Evolutionary conservation across 2,113 vertebrate species (phyloP).

Genomic region (Chaetodon trifascialis): DNA sequence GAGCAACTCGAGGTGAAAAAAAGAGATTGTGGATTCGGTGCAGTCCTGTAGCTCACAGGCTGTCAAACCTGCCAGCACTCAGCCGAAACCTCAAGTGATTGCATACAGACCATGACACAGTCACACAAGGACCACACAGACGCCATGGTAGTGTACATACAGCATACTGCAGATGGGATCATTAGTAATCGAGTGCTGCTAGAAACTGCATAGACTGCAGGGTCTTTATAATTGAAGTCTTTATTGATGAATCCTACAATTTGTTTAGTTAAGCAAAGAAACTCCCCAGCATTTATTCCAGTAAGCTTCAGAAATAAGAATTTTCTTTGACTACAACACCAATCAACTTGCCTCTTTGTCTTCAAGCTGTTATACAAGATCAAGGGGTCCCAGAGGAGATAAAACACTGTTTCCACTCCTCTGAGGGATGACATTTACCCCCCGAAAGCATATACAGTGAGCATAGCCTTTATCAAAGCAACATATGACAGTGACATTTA

Average conservation of each 20-base stretch:
- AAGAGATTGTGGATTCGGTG: constrained; percentile 33
- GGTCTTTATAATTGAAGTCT: constrained; percentile 10
- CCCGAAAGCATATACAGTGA: constrained; percentile 19
- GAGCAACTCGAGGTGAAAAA: constrained; percentile 34
- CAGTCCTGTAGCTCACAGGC: constrained; percentile 29
- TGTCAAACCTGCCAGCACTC: constrained; percentile 67
- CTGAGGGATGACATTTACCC: constrained; percentile 56
- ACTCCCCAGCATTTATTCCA: constrained; percentile 1
- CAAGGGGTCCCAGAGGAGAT: constrained; percentile 41
- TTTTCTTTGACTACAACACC: background rate
- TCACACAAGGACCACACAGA: constrained; percentile 29
- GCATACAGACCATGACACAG: constrained; percentile 46
- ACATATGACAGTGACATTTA: constrained; percentile 70
- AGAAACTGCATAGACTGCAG: constrained; percentile 1
- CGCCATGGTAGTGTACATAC: constrained; percentile 9
- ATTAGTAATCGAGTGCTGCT: background rate
- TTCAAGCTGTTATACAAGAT: constrained; percentile 42
- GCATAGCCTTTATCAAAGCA: constrained; percentile 63
- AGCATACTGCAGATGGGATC: constrained; percentile 21
- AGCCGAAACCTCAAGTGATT: constrained; percentile 63
- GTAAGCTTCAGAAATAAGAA: background rate
- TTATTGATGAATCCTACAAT: constrained; percentile 1
- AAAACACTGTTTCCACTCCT: constrained; percentile 32
- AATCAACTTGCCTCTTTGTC: constrained; percentile 31
- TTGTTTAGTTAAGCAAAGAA: constrained; percentile 10